Conservation (phyloP, 2,113 vertebrate genomes). For the Callionymus lyra region DNA sequence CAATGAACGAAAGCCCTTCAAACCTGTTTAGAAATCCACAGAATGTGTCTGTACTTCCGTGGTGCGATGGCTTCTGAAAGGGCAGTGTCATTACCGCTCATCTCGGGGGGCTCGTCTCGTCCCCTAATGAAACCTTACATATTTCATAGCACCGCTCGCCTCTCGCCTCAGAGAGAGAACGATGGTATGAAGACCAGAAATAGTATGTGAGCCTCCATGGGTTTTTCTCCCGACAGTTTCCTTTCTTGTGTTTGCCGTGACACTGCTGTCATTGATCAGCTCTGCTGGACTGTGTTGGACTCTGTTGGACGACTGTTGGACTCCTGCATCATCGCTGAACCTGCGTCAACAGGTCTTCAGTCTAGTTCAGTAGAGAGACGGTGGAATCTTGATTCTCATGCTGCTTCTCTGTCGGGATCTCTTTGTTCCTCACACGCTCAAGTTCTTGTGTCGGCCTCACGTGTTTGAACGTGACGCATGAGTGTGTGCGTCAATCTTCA, state of each 20-base stretch:
- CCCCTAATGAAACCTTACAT: constrained; percentile 36
- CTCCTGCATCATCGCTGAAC: too few species aligned
- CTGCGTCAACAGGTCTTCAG: too few species aligned
- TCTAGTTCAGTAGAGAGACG: too few species aligned
- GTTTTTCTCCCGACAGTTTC: constrained; percentile 14
- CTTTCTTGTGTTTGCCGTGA: constrained; percentile 16
- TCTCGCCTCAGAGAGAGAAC: constrained; percentile 13
- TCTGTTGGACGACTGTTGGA: neutral
- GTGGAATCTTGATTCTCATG: constrained; percentile 2
- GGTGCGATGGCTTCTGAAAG: too few species aligned
- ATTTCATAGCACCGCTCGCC: constrained; percentile 40
- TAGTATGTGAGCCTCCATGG: constrained; percentile 35
- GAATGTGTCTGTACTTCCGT: too few species aligned
- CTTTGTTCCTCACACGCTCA: neutral
- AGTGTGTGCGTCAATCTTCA: neutral
- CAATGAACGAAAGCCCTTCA: too few species aligned
- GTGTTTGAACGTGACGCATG: constrained; percentile 8
- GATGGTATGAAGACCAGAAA: constrained; percentile 38
- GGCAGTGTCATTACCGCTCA: too few species aligned
- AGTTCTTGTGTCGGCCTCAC: constrained; percentile 1
- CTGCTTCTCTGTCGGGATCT: too few species aligned
- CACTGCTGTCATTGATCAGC: constrained; percentile 16
- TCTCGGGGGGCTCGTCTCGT: too few species aligned
- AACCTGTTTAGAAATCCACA: too few species aligned
- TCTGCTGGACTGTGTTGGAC: neutral